Evolutionary conservation across 2,113 vertebrate species (phyloP), one percentile per base, ranked within the genome.

Genomic region (Rhinoderma darwinii): DNA sequence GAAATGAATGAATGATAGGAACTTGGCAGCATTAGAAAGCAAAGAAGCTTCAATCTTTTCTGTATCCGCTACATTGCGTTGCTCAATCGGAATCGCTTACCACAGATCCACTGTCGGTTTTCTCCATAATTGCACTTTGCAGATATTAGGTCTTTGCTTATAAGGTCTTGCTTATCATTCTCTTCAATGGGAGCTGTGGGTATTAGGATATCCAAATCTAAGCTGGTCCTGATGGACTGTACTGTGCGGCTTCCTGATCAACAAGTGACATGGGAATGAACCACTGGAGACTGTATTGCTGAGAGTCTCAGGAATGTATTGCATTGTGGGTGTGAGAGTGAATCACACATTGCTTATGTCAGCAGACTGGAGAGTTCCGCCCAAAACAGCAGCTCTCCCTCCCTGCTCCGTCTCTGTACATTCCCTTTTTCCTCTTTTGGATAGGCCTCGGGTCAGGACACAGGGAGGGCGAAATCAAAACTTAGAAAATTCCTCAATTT

Each of bases 241-340:
- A 17, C 27, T 37, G 41, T 78, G 27, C 47, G 3, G 44, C 22
- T 61, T 32, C 47, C 37, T 43, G 83, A 30, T 84, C 83, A 84
- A 76, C 82, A 84, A 85, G 84, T 85, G 73, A 77, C 43, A 50
- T 39, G 82, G 54, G 61, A 41, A 68, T 39, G 68, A 35, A 39
- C 83, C 47, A 44, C 5, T 50, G 43, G 2, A 84, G 51, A n/a
- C 25, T 27, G 73, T 10, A 81, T 41, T 76, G 54, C 74, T 77
- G 32, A 77, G 72, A 84, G 72, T n/a, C 37, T 77, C 41, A 66
- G 84, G 84, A 85, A 85, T 75, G 83, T 30, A 44, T 68, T 83
- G 61, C 81, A 83, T 27, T 63, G 73, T 77, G 84, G 84, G 84
- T 85, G 84, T 85, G 84, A 76, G 84, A 77, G 54, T 85, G 73